Base-by-base conservation (phyloP, 1,140 invertebrate genomes). In the Drosophila albomicans region DNA sequence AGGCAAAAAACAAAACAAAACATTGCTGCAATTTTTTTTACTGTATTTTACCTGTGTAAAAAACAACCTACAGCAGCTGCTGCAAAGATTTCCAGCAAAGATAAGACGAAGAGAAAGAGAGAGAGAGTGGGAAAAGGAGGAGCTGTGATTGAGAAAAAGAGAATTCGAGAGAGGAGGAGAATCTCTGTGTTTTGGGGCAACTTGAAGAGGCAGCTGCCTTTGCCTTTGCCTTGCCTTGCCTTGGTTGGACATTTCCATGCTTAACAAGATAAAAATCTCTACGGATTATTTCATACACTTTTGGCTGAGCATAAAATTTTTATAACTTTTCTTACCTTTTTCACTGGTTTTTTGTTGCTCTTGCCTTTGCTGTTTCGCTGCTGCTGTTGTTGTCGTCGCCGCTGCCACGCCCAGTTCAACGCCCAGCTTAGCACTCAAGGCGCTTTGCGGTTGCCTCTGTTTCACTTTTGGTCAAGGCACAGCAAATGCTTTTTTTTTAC, bases 221-320 rank as follows among this genome's bases (percentile, higher is more conserved):
- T 41, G 61, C 54, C 41, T 57, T 38, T 2, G 35, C 30, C 0
- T 20, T 25, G 20, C 20, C 20, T 25, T 25, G 20, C 20, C 20
- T 25, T 25, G 20, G 67, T 68, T 73, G 82, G 82, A 82, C 82
- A 88, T 75, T 87, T 88, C 75, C 81, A 82, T 79, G 82, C 78
- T 88, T 88, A 89, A 88, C 79, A 81, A 85, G 85, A 88, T 88
- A 87, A 84, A 88, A 88, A 88, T 88, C 84, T 88, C 85, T 67
- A 74, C 75, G 84, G 84, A 88, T 88, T 89, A 88, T 85, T 80
- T 85, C 41, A 75, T 82, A 81, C 79, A 81, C 79, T 81, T 81
- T 80, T 81, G 63, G 66, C 68, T 64, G 56, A 71, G 74, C 48
- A 72, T 67, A 79, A 79, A 76, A 74, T 76, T 68, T 73, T 75